Evolutionary conservation across 2,888 invertebrate species (phyloP).

Genomic region (Helleia helle): DNA sequence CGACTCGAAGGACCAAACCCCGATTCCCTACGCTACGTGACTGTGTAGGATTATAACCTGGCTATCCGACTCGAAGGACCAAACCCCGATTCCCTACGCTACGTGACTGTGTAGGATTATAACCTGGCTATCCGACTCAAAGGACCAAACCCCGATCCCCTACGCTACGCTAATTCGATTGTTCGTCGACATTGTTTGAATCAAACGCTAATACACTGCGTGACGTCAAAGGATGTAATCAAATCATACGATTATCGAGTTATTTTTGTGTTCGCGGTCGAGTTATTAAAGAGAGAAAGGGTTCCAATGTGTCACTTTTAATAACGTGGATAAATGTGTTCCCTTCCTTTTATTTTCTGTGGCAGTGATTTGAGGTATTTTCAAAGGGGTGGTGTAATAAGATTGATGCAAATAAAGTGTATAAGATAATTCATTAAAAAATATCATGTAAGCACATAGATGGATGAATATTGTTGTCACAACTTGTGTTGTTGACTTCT

Average conservation of each 20-base stretch:
- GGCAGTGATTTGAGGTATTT: too few relatives aligned
- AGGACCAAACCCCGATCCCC: not conserved
- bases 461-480: too few relatives aligned
- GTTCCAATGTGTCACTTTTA: not conserved
- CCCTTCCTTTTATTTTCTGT: too few relatives aligned
- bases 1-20: not conserved
- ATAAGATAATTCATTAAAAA: too few relatives aligned
- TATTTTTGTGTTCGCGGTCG: constrained; percentile 45
- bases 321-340: not conserved
- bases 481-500: too few relatives aligned
- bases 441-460: too few relatives aligned
- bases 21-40: constrained; percentile 13
- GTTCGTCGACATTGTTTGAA: constrained; percentile 20
- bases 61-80: not conserved
- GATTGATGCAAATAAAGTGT: too few relatives aligned
- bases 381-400: too few relatives aligned
- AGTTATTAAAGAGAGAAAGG: constrained; percentile 14
- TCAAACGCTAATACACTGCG: constrained; percentile 21
- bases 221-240: constrained; percentile 50
- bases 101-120: too few relatives aligned
- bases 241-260: constrained; percentile 53
- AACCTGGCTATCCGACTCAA: not conserved
- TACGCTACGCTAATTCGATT: constrained; percentile 21
- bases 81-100: constrained; percentile 9
- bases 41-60: too few relatives aligned